Base-by-base conservation (phyloP, 2,888 invertebrate species). In the Neoascia interrupta region DNA sequence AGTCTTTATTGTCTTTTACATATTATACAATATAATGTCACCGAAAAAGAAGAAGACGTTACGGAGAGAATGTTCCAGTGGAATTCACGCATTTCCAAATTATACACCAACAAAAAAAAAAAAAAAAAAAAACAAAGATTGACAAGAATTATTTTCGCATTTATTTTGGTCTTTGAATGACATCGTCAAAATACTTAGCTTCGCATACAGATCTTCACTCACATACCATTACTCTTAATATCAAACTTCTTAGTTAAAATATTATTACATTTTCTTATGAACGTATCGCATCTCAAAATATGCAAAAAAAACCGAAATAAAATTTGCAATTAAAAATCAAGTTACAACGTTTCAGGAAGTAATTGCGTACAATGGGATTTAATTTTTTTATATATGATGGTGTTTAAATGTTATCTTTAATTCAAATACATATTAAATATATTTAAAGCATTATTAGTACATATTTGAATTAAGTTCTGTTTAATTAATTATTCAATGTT, bases 361-460 rank as follows among this genome's bases (percentile, higher is more conserved):
- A 45, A 58, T 28, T 26, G 28, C 43, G 34, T 34, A 34, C 23
- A 53, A 43, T 13, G 21, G 23, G 31, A 15, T 23, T 34, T 18
- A 49, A 58, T 56, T 39, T 37, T 18, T 8, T 41, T 13, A n/a
- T 41, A 43, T 64, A 43, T 34, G 19, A 6, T n/a, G 10, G 23
- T 51, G 15, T 53, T 58, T 41, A 37, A 13, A 11, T 58, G 11
- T 28, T 45, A 6, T 37, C 41, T 45, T 15, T 11, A 26, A 47
- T 43, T 61, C 28, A 53, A 61, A 61, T 70, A 54, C 54, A 53
- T 36, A 45, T 45, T 66, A 60, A 34, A 45, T 53, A 49, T 66
- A 61, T 73, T 73, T 73, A 79, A 73, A 73, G 66, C 60, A 51
- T 79, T 73, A 61, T 58, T 54, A 72, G 28, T 73, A 56, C 49